Base-by-base conservation (phyloP, 2,888 invertebrate species). In the Tholera decimalis region DNA sequence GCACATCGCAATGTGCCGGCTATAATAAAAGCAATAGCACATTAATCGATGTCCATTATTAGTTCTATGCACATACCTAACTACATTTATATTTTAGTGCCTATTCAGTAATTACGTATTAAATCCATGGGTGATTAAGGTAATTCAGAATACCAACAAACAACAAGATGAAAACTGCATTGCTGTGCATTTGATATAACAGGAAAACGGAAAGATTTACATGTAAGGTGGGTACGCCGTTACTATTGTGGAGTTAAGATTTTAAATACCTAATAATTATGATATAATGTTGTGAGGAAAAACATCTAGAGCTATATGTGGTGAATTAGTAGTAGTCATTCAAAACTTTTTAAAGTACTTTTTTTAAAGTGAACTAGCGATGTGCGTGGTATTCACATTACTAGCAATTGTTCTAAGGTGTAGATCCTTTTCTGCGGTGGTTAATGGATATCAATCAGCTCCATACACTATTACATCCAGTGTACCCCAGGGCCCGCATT, bases 171-270 rank as follows among this genome's bases (percentile, higher is more conserved):
- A 51, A 60, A 71, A 71, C 20, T 63, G 47, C 54, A 66, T 58
- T 46, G 24, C 43, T 68, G 58, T 65, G 60, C 47, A 61, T 24
- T 75, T 55, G 37, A 37, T 24, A 44, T 57, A 64, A 41, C 63
- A 79, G 80, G 73, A 62, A 79, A 79, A 69, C 24, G 44, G 24
- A 58, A 49, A 58, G 8, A 39, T 28, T 33, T 26, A 24, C 43
- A 15, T 60, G 51, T 67, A 72, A 43, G 49, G 56, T 39, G 33
- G 22, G n/a, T 11, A 24, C 4, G 43, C 15, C 22, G 9, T 50
- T 39, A 54, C 41, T 47, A 24, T 47, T 22, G 20, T 46, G 6
- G 13, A 20, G 9, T 28, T 35, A 20, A 30, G 26, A 64, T 24
- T 37, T 15, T 30, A 28, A 22, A n/a, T 11, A 39, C 26, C 11